Evolutionary conservation across 2,888 invertebrate genomes (phyloP).

Genomic region (Lycocerus yunnanus): DNA sequence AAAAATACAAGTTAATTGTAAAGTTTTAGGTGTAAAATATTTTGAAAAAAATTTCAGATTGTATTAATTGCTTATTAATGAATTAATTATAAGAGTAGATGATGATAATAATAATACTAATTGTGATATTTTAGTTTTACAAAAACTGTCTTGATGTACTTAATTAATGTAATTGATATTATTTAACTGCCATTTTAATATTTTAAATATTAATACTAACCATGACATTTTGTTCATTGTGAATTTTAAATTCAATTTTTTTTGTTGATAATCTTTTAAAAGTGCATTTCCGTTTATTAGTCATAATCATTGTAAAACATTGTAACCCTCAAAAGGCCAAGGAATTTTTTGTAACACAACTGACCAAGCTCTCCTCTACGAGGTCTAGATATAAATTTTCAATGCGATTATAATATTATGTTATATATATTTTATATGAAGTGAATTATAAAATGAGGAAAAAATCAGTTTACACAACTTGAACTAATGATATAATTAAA

Average conservation of each 20-base stretch:
- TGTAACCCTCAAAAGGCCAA: not conserved
- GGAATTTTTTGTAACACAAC: too few relatives aligned
- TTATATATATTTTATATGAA: too few relatives aligned
- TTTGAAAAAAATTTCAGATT: not conserved
- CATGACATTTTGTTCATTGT: not conserved
- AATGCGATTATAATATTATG: too few relatives aligned
- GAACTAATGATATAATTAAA: too few relatives aligned
- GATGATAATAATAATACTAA: conserved; percentile 17
- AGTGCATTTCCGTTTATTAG: not conserved
- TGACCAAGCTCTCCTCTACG: too few relatives aligned
- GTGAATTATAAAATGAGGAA: too few relatives aligned
- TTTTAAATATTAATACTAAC: not conserved
- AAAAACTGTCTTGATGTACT: not conserved
- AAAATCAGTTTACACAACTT: too few relatives aligned
- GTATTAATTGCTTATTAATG: not conserved
- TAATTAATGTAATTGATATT: not conserved
- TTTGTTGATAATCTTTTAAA: not conserved
- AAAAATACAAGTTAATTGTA: not conserved
- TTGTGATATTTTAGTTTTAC: conserved; percentile 26
- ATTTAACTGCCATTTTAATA: not conserved
- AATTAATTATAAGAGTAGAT: not conserved
- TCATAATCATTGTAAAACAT: not conserved
- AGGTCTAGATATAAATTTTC: too few relatives aligned
- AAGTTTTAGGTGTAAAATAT: not conserved
- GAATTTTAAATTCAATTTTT: not conserved